Base-by-base conservation (phyloP, 2,888 invertebrate genomes). In the Gasteruption jaculator region DNA sequence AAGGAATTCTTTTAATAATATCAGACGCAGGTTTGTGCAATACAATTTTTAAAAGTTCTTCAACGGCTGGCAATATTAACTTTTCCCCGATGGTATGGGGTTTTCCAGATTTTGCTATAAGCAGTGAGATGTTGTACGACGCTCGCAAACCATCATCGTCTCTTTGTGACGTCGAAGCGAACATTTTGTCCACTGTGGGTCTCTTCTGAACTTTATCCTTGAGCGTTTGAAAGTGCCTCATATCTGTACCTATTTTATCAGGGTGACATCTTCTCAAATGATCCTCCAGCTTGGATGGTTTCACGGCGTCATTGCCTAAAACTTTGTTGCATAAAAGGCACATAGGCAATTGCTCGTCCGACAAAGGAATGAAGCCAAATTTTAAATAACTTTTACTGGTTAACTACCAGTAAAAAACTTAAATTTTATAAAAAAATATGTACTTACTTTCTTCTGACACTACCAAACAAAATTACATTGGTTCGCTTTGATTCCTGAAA, bases 1-100 rank as follows among this genome's bases (percentile, higher is more conserved):
- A 61, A 53, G 56, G 56, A 61, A 54, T 62, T 59, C 43, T 61
- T 57, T 54, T 55, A 26, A 61, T 39, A 25, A 56, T 46, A 52
- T 58, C 59, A 52, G 35, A 53, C 47, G 60, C 43, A 50, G 56
- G 49, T 54, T 55, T 57, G 52, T 62, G 54, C 44, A 60, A 44
- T 44, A 60, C 50, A 54, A 54, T 56, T 51, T 46, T 52, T 52
- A 59, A 47, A 49, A 58, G 54, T 48, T 60, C 54, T 57, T 55
- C 22, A 18, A 29, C 12, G 8, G 18, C 35, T 8, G 22, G 22
- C 21, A 30, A 10, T 4, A 41, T 41, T 8, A 41, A 12, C n/a
- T 35, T 15, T 30, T 41, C 35, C 5, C 35, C 35, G 19, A 41
- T 41, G 21, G 30, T 35, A 11, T 41, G 35, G 4, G 20, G 36